Base-by-base conservation (phyloP, 2,113 vertebrate genomes). In the Cnemophilus loriae region DNA sequence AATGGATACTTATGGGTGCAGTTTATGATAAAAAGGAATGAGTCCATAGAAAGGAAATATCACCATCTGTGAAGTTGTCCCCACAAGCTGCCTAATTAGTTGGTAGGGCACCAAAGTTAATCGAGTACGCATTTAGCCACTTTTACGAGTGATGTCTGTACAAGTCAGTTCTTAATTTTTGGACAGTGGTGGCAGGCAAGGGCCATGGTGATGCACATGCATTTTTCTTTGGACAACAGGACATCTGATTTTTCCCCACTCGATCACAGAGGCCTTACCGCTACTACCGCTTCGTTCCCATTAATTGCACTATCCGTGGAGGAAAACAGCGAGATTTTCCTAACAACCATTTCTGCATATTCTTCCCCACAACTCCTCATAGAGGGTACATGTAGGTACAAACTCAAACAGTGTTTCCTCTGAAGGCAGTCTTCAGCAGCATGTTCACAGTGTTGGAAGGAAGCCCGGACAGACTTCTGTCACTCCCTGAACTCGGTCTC, bases 71-170 rank as follows among this genome's bases (percentile, higher is more conserved):
- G 64, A 81, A 49, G 57, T n/a, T 73, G 26, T 8, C 8, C 22
- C 33, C 13, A 49, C 7, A 26, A 69, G 30, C 37, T 39, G 41
- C n/a, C 23, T 49, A 10, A 9, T 23, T 44, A 76, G 13, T 32
- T 0, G 0, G 28, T 4, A 64, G 26, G 30, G 19, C 39, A 61
- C 47, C 42, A 33, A 65, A 33, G 47, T 60, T 32, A 37, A 41
- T 32, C 37, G 65, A 16, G 23, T 13, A 44, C 37, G 79, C 5
- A 23, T 41, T 59, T 46, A 87, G 22, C 28, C 28, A 32, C 22
- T 90, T 39, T 26, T 50, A 30, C 4, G 4, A 80, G 17, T 10
- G 10, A 22, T 41, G 39, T 15, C 19, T 64, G n/a, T 39, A 53
- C 20, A 53, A 79, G 50, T 50, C 23, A 65, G 23, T n/a, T 93